phyloP scores from a whole-genome alignment of 1,140 invertebrate genomes.

The Saccostrea echinata region DNA sequence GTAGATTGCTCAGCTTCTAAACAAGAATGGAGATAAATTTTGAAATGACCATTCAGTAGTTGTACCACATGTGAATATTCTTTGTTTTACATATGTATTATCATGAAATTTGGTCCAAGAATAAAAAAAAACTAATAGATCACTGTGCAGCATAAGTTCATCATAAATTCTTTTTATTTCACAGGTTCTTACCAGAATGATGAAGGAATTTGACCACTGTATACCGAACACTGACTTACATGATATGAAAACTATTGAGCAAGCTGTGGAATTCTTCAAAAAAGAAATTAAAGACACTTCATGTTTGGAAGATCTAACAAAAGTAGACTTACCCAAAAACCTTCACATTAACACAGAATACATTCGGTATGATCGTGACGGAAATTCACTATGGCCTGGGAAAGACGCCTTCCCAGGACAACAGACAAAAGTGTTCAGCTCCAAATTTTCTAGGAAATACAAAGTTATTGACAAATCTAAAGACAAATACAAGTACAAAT shows the following conservation, averaged over 20 bases:
- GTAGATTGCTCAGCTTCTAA: too few species aligned
- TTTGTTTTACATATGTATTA: too few species aligned
- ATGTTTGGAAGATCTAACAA: constrained; percentile 86
- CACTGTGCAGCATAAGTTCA: too few species aligned
- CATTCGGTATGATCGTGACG: constrained; percentile 89
- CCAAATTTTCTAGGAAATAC: constrained; percentile 92
- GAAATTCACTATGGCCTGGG: constrained; percentile 88
- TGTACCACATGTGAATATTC: too few species aligned
- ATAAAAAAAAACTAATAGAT: too few species aligned
- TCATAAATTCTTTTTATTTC: constrained; percentile 48
- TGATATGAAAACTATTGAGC: constrained; percentile 86
- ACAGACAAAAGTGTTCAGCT: constrained; percentile 90
- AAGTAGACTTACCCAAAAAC: constrained; percentile 89
- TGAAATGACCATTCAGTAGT: too few species aligned
- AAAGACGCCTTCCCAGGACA: constrained; percentile 89
- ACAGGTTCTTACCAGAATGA: constrained; percentile 86
- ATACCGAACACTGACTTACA: constrained; percentile 91
- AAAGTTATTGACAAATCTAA: constrained; percentile 27
- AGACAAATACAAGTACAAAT: constrained; percentile 20
- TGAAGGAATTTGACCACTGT: constrained; percentile 87
- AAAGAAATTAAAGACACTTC: constrained; percentile 85
- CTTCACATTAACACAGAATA: constrained; percentile 91
- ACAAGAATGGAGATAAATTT: too few species aligned
- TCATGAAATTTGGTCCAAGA: too few species aligned
- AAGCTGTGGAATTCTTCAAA: constrained; percentile 88